These are phyloP conservation scores for Lampris megalopsis DNA, from an alignment of 2,113 vertebrate species.

Conservation along the genomic window DNA sequence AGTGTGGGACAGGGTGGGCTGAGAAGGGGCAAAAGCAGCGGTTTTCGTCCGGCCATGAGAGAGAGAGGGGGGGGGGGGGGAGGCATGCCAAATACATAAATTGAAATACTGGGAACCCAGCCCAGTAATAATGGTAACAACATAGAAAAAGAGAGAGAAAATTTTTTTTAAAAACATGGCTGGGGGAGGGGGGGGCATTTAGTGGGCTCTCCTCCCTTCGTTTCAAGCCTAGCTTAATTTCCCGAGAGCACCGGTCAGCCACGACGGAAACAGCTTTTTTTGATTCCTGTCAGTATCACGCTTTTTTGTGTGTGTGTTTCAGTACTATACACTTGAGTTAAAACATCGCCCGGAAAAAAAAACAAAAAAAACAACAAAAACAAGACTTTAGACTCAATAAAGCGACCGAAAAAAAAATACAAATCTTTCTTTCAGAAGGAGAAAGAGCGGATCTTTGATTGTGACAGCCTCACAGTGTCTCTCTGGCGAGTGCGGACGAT, in stretches of 20 bases:
- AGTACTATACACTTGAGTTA: constrained; percentile 50
- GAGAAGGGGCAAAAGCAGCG: constrained; percentile 47
- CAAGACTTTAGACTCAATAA: background rate
- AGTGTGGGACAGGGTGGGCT: constrained; percentile 29
- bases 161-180: constrained; percentile 11
- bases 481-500: constrained; percentile 42
- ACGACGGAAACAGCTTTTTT: constrained; percentile 35
- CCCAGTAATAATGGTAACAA: constrained; percentile 70
- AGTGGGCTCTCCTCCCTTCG: constrained; percentile 4
- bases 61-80: constrained; percentile 13
- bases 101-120: constrained; percentile 80
- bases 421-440: constrained; percentile 53
- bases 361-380: constrained; percentile 30
- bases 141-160: constrained; percentile 18
- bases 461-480: constrained; percentile 76
- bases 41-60: constrained; percentile 32
- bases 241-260: constrained; percentile 55
- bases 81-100: constrained; percentile 48
- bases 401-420: constrained; percentile 25
- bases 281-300: constrained; percentile 12
- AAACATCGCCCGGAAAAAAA: constrained; percentile 27
- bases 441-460: constrained; percentile 33
- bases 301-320: constrained; percentile 21
- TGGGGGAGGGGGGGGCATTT: constrained; percentile 58
- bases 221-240: constrained; percentile 42